These are phyloP conservation scores for Panthera leo DNA, from an alignment of 2,113 vertebrate species.

Conservation along the genomic window DNA sequence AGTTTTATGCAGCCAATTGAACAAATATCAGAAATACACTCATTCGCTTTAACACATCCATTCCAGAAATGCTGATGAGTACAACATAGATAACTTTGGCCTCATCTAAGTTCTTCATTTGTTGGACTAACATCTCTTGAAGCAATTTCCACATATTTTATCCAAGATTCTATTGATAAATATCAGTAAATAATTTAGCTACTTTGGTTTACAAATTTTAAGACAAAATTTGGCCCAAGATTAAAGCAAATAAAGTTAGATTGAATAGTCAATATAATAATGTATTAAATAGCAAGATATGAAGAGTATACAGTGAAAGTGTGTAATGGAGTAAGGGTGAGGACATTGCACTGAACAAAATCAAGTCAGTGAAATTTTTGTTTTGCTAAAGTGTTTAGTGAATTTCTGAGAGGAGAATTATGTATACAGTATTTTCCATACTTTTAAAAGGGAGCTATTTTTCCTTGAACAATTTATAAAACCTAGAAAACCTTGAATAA, in stretches of 20 bases:
- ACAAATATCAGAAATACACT: neutral
- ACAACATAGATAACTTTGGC: neutral
- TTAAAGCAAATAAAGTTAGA: neutral
- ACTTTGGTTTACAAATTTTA: neutral
- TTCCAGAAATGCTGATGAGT: neutral
- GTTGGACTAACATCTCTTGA: neutral
- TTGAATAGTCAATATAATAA: neutral
- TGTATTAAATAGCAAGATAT: neutral
- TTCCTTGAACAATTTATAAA: neutral
- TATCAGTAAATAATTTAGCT: neutral
- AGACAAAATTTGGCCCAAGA: neutral
- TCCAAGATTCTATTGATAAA: neutral
- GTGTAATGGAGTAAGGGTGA: neutral
- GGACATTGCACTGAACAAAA: neutral
- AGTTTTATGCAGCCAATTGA: neutral
- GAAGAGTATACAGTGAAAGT: neutral
- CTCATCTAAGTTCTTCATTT: neutral
- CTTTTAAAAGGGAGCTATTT: neutral
- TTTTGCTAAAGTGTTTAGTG: neutral
- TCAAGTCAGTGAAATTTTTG: neutral
- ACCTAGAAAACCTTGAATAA: neutral
- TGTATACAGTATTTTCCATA: neutral
- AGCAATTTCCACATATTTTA: neutral
- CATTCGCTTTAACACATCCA: neutral
- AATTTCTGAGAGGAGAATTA: neutral